Evolutionary conservation across 2,113 vertebrate genomes (phyloP).

Genomic region (Rynchops niger): DNA sequence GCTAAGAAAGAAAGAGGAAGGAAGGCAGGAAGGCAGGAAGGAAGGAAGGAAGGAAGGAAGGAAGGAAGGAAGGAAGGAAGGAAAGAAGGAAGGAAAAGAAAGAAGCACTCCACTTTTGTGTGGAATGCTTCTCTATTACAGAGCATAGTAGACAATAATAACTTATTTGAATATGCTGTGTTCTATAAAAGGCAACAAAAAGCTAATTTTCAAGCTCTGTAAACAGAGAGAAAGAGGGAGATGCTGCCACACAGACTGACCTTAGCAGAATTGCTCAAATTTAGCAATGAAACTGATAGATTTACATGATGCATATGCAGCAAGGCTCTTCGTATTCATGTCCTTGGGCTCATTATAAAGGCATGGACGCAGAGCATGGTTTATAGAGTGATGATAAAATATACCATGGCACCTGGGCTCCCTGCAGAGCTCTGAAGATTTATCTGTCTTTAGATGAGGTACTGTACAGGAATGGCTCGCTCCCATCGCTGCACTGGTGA

Average conservation of each 20-base stretch:
- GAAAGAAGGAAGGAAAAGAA: accelerated
- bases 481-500: neutral
- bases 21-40: no score
- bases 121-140: neutral
- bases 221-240: neutral
- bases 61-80: no score
- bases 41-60: no score
- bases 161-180: neutral
- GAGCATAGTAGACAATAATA: neutral
- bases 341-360: slow-evolving; percentile 71
- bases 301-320: slow-evolving; percentile 68
- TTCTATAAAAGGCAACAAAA: neutral
- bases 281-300: slow-evolving; percentile 67
- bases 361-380: slow-evolving; percentile 55
- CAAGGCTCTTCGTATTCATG: slow-evolving; percentile 43
- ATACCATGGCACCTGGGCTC: slow-evolving; percentile 63
- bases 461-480: neutral
- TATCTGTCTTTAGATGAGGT: slow-evolving; percentile 66
- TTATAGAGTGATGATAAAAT: slow-evolving; percentile 73
- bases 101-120: neutral
- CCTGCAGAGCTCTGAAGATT: slow-evolving; percentile 67
- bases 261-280: slow-evolving; percentile 59
- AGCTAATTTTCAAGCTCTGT: slow-evolving; percentile 6
- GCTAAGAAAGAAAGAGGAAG: neutral
- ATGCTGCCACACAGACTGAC: neutral